phyloP scores from a whole-genome alignment of 2,797 vertebrate genomes.

The Dermochelys coriacea region DNA sequence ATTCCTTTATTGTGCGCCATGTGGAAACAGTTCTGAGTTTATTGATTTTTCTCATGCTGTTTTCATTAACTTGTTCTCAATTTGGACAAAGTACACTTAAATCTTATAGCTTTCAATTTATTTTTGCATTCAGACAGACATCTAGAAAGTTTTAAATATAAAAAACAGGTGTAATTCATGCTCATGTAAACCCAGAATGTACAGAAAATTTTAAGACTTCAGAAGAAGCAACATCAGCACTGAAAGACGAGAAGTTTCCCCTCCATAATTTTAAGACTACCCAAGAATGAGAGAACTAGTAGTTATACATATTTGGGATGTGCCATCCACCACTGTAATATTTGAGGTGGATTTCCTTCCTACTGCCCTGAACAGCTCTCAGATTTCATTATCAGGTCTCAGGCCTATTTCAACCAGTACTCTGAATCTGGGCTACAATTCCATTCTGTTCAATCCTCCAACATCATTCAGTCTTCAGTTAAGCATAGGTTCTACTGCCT shows the following conservation, averaged over 20 bases:
- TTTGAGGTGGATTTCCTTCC: background rate
- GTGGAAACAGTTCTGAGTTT: accelerated
- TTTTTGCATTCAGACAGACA: background rate
- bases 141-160: background rate
- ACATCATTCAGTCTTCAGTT: background rate
- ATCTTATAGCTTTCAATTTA: background rate
- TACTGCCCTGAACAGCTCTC: background rate
- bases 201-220: background rate
- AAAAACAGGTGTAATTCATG: accelerated
- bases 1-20: background rate
- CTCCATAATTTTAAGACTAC: too few species aligned
- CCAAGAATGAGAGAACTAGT: too few species aligned
- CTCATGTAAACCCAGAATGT: background rate
- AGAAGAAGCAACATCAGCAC: background rate
- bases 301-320: too few species aligned
- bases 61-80: background rate
- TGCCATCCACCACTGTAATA: background rate
- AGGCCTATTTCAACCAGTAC: too few species aligned
- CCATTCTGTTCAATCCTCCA: too few species aligned
- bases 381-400: background rate
- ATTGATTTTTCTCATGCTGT: background rate
- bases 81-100: background rate
- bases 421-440: too few species aligned
- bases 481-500: background rate
- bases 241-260: too few species aligned